Base-by-base conservation (phyloP, 2,797 vertebrate genomes). In the Rhynchotus rufescens region DNA sequence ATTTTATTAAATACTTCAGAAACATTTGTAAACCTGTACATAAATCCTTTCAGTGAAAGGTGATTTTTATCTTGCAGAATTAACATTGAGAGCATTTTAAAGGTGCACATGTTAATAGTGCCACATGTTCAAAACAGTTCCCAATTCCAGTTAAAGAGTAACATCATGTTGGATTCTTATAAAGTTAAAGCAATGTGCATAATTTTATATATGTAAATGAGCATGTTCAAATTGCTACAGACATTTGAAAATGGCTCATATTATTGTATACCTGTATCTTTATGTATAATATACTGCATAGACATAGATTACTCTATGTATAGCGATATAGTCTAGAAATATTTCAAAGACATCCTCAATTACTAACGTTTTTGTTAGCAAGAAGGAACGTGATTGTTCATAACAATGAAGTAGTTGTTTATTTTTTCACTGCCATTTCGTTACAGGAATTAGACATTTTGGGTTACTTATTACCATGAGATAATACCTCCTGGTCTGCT, bases 381-480 rank as follows among this genome's bases (percentile, higher is more conserved):
- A n/a, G 38, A 83, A 78, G 26, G 66, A 94, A 86, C 6, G 0
- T 49, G 83, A 64, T 69, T 44, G 73, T 90, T 93, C 56, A 45
- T 61, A 89, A 81, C 52, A 92, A 64, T 44, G 23, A 92, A 80
- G 60, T n/a, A 72, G 87, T 76, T 94, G 74, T 66, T 94, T 95
- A 49, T 89, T 85, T 83, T 83, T 57, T 60, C 38, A 59, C 83
- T 77, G 71, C 56, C 32, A 40, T 86, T 85, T 85, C 85, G 34
- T 84, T 65, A n/a, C 67, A 91, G 86, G 47, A 92, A 93, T 92
- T 90, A 88, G 80, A 60, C 13, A 45, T 92, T 93, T 94, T 32
- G 44, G 11, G 38, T 94, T 93, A 79, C 74, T 94, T 92, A 88
- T 80, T 94, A 54, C 76, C 62, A 66, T 72, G 59, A 77, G 75